Conservation (phyloP, 2,113 vertebrate genomes). For the Otis tarda region DNA sequence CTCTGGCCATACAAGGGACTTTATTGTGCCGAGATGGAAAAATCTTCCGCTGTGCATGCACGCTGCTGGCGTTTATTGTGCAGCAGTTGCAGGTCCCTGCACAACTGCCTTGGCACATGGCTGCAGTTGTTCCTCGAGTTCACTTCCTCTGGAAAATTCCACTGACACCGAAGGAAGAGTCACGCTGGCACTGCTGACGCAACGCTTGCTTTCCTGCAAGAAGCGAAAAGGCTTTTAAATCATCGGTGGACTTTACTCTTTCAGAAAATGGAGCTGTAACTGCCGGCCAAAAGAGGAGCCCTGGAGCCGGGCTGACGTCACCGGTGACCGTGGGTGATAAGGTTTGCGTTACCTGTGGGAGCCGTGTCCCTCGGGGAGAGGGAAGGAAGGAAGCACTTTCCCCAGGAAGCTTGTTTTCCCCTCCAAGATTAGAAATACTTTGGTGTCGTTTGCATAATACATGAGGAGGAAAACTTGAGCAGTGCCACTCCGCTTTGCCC, state of each 20-base stretch:
- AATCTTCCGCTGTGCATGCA: background rate
- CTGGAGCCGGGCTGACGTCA: constrained; percentile 2
- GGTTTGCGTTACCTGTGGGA: background rate
- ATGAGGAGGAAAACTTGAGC: background rate
- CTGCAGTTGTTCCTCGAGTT: constrained; percentile 16
- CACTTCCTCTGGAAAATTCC: constrained; percentile 66
- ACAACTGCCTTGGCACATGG: background rate
- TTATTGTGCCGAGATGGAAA: background rate
- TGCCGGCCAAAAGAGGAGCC: background rate
- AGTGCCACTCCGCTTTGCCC: accelerated
- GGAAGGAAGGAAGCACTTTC: background rate
- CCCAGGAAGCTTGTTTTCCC: background rate
- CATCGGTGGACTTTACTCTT: constrained; percentile 1
- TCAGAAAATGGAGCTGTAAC: background rate
- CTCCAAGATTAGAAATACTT: background rate
- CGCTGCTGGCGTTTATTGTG: background rate
- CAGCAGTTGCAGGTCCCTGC: background rate
- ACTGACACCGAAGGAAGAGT: background rate
- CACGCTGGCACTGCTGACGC: background rate
- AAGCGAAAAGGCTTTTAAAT: background rate
- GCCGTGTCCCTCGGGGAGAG: background rate
- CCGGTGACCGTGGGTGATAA: background rate
- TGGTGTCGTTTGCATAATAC: background rate
- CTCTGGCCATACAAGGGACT: background rate
- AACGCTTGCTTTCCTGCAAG: background rate